phyloP scores from a whole-genome alignment of 2,888 invertebrate genomes.

The Microplitis manilae region DNA sequence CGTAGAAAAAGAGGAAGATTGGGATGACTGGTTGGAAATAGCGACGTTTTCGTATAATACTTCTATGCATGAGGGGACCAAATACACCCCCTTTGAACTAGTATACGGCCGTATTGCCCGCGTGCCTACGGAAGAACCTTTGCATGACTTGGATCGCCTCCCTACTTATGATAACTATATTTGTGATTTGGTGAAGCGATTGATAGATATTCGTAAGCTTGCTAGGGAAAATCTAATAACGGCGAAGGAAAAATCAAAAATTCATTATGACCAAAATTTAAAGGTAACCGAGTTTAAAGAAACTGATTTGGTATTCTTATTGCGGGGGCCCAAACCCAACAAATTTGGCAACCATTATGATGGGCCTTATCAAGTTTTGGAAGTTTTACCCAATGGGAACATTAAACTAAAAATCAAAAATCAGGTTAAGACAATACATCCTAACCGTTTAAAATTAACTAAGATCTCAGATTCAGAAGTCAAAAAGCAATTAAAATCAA shows the following conservation, averaged over 20 bases:
- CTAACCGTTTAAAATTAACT: neutral
- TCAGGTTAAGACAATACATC: neutral
- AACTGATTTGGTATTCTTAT: neutral
- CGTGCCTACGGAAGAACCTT: neutral
- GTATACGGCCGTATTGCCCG: neutral
- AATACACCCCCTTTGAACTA: neutral
- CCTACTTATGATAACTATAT: neutral
- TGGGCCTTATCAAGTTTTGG: slow-evolving; percentile 8
- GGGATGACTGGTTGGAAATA: neutral
- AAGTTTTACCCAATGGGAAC: neutral
- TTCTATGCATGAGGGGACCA: slow-evolving; percentile 24
- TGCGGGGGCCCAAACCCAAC: neutral
- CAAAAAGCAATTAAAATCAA: neutral
- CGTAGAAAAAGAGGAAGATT: neutral
- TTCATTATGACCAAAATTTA: neutral
- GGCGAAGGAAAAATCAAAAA: neutral
- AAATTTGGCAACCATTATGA: slow-evolving; percentile 34
- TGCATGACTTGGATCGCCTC: neutral
- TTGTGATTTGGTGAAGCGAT: neutral
- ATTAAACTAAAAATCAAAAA: neutral
- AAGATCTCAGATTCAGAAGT: neutral
- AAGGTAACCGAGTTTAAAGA: neutral
- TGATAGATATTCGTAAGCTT: neutral
- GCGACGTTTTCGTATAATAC: slow-evolving; percentile 36
- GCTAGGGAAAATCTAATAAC: neutral